These are phyloP conservation scores for Stictocephala bisonia DNA, from an alignment of 2,888 invertebrate species.

Conservation along the genomic window DNA sequence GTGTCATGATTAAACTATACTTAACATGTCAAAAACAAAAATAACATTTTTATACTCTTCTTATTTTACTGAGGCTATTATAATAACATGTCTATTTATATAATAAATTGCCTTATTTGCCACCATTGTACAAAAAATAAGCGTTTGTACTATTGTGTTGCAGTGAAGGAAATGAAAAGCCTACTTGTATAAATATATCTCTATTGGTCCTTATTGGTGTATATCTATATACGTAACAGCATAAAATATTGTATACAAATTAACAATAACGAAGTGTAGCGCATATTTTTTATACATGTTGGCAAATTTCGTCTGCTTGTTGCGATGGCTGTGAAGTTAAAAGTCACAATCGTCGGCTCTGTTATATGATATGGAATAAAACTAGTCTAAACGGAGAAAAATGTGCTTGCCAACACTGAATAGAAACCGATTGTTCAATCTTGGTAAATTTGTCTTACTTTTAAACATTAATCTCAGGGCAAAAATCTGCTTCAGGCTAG, in stretches of 20 bases:
- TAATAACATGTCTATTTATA: constrained; percentile 37
- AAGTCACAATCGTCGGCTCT: constrained; percentile 10
- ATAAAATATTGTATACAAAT: constrained; percentile 42
- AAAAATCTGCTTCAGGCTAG: no score
- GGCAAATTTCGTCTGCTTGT: constrained; percentile 40
- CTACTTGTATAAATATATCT: constrained; percentile 34
- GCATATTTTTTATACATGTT: constrained; percentile 37
- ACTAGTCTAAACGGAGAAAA: constrained; percentile 33
- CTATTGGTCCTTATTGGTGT: constrained; percentile 37
- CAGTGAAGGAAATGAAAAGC: constrained; percentile 35
- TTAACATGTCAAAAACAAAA: constrained; percentile 28
- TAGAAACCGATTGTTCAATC: no score
- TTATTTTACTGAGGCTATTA: constrained; percentile 25
- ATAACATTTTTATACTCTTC: constrained; percentile 36
- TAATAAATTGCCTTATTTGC: constrained; percentile 34
- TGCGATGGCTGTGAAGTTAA: constrained; percentile 4
- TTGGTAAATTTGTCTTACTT: no score
- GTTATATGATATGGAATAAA: not conserved
- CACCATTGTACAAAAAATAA: constrained; percentile 40
- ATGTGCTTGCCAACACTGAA: constrained; percentile 37
- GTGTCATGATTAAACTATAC: not conserved
- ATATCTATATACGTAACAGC: constrained; percentile 39
- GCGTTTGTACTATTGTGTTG: constrained; percentile 41
- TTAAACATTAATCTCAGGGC: no score
- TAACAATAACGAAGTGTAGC: constrained; percentile 31